phyloP scores from a whole-genome alignment of 2,797 vertebrate species.

The Labroides dimidiatus region DNA sequence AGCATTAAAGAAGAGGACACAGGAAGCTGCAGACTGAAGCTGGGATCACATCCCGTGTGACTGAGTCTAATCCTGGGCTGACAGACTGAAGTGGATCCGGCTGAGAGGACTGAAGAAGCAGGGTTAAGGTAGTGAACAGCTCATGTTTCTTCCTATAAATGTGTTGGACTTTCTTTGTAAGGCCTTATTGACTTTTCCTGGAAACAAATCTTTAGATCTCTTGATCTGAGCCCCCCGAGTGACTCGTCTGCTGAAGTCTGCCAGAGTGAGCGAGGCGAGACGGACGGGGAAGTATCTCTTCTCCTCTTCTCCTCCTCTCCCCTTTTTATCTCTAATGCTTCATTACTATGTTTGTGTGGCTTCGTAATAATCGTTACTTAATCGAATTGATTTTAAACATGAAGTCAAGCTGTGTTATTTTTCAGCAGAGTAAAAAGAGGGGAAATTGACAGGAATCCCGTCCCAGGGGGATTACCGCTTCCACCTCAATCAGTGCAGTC shows the following conservation, averaged over 20 bases:
- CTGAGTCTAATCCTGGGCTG: slow-evolving; percentile 42
- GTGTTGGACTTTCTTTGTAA: slow-evolving; percentile 38
- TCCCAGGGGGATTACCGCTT: slow-evolving; percentile 55
- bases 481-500: slow-evolving; percentile 68
- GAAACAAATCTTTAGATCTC: slow-evolving; percentile 58
- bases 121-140: slow-evolving; percentile 16
- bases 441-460: slow-evolving; percentile 46
- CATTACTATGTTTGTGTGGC: slow-evolving; percentile 15
- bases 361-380: slow-evolving; percentile 24
- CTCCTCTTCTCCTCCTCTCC: slow-evolving; percentile 15
- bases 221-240: slow-evolving; percentile 42
- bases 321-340: slow-evolving; percentile 15
- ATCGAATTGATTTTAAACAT: slow-evolving; percentile 50
- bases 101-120: slow-evolving; percentile 21
- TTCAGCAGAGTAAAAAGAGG: slow-evolving; percentile 41
- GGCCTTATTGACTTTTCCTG: slow-evolving; percentile 56
- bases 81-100: slow-evolving; percentile 43
- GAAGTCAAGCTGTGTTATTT: slow-evolving; percentile 48
- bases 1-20: no score
- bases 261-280: slow-evolving; percentile 34
- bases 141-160: slow-evolving; percentile 36
- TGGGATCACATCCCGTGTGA: slow-evolving; percentile 29
- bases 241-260: slow-evolving; percentile 11
- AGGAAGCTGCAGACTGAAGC: neutral
- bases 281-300: slow-evolving; percentile 10